phyloP scores from a whole-genome alignment of 2,888 invertebrate species.

The Caenorhabditis auriculariae region DNA sequence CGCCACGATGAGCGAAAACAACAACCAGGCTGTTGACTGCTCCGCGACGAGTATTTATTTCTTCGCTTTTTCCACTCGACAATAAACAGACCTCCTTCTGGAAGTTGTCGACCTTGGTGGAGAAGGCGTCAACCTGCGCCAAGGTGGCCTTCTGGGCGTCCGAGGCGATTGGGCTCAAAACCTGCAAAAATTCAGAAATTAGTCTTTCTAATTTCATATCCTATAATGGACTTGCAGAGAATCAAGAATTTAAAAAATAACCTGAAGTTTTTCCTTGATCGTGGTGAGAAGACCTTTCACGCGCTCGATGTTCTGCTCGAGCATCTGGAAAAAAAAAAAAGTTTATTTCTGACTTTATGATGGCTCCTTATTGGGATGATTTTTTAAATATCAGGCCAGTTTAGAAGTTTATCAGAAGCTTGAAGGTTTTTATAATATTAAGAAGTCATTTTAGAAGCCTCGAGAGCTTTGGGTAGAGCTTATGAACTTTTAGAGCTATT shows the following conservation, averaged over 20 bases:
- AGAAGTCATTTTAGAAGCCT: too few species aligned
- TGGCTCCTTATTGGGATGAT: too few species aligned
- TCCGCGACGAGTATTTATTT: too few species aligned
- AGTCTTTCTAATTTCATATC: neutral
- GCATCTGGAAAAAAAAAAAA: slow-evolving; percentile 18
- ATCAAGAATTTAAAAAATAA: neutral
- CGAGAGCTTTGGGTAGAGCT: too few species aligned
- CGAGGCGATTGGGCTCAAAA: slow-evolving; percentile 39
- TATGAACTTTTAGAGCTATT: too few species aligned
- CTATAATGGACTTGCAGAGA: neutral
- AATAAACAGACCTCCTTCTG: slow-evolving; percentile 33
- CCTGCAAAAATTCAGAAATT: neutral
- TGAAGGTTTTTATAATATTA: too few species aligned
- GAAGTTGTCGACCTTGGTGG: slow-evolving; percentile 35
- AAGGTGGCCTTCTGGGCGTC: slow-evolving; percentile 49
- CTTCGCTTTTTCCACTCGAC: too few species aligned
- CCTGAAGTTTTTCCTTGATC: slow-evolving; percentile 44
- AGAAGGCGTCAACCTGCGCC: slow-evolving; percentile 37
- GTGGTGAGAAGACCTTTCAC: slow-evolving; percentile 44
- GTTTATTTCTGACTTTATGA: too few species aligned
- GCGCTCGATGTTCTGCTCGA: slow-evolving; percentile 42
- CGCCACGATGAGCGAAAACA: too few species aligned
- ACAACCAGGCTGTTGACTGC: too few species aligned
- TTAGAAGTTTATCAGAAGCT: too few species aligned
- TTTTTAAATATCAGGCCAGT: too few species aligned